Conservation (phyloP, 2,113 vertebrate genomes). For the Hymenochirus boettgeri region DNA sequence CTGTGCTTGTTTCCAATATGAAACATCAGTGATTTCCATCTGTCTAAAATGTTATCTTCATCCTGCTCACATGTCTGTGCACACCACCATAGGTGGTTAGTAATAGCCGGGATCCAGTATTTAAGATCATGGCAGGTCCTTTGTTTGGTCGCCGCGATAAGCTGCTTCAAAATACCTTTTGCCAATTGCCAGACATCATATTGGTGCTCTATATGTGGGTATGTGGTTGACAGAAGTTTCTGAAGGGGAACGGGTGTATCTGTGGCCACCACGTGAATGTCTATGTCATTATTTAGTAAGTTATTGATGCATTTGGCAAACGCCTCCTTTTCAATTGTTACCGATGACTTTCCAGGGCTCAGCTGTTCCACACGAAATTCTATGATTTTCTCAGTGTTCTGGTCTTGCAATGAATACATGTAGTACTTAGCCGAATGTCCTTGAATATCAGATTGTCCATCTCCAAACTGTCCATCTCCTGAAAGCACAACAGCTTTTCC, state of each 20-base stretch:
- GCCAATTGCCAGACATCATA: constrained; percentile 2
- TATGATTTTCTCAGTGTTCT: background rate
- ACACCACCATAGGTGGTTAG: too few relatives aligned
- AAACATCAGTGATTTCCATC: too few relatives aligned
- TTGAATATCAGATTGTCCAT: background rate
- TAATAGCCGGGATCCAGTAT: too few relatives aligned
- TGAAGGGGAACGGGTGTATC: background rate
- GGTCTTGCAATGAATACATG: constrained; percentile 5
- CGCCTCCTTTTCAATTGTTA: background rate
- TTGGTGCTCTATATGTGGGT: background rate
- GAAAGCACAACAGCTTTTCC: background rate
- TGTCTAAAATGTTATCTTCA: too few relatives aligned
- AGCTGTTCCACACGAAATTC: background rate
- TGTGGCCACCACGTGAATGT: constrained; percentile 3
- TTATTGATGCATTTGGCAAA: background rate
- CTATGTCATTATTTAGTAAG: background rate
- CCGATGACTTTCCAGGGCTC: background rate
- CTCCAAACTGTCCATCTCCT: constrained; percentile 5
- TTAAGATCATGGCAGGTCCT: background rate
- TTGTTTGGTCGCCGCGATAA: background rate
- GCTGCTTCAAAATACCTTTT: background rate
- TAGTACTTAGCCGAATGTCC: constrained; percentile 1
- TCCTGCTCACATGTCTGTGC: too few relatives aligned
- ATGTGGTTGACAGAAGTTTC: background rate
- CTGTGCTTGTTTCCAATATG: too few relatives aligned